Evolutionary conservation across 1,140 invertebrate genomes (phyloP).

Genomic region (Drosophila busckii): DNA sequence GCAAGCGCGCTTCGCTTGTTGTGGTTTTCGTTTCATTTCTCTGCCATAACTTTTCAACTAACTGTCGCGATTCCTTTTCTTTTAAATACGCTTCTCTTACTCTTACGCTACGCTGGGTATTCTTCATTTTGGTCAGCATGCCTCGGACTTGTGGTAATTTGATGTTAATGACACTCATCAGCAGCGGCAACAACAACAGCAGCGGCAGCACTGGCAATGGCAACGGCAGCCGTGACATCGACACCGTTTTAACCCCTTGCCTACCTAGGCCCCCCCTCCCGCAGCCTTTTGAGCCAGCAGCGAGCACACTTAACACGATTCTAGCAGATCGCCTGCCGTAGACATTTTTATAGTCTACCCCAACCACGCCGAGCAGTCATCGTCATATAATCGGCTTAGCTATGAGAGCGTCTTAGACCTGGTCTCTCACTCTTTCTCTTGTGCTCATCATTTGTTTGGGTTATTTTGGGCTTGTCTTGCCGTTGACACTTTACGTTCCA

Average conservation of each 20-base stretch:
- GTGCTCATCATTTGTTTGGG: background rate
- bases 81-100: background rate
- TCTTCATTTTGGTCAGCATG: conserved; percentile 54
- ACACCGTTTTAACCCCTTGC: conserved; percentile 27
- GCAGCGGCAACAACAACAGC: conserved; percentile 44
- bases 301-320: conserved; percentile 62
- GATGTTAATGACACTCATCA: conserved; percentile 76
- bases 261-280: background rate
- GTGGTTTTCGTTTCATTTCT: conserved; percentile 37
- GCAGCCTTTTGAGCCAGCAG: background rate
- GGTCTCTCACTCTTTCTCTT: conserved; percentile 9
- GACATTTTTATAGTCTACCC: conserved; percentile 31
- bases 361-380: conserved; percentile 25
- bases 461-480: background rate
- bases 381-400: conserved; percentile 64
- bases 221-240: conserved; percentile 37
- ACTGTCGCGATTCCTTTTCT: conserved; percentile 55
- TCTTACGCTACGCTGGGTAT: conserved; percentile 12
- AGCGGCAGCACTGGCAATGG: conserved; percentile 9
- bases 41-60: conserved; percentile 43
- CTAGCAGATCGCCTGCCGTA: conserved; percentile 29
- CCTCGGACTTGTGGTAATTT: conserved; percentile 76
- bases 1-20: conserved; percentile 19
- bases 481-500: conserved; percentile 40
- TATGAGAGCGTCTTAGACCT: conserved; percentile 4